These are phyloP conservation scores for Adelosebastes latens DNA, from an alignment of 2,797 vertebrate species.

Conservation along the genomic window DNA sequence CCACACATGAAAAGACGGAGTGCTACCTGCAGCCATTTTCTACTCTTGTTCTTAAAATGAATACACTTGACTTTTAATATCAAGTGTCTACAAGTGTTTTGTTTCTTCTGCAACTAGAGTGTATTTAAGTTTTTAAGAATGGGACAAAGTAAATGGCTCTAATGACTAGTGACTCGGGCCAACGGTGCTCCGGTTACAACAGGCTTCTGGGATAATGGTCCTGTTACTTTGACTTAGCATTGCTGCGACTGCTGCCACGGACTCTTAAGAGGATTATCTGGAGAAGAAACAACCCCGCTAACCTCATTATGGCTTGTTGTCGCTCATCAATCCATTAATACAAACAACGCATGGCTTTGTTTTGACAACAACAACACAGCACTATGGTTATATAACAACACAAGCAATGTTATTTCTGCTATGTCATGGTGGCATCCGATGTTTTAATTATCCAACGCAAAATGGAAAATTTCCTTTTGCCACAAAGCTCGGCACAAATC, in stretches of 20 bases:
- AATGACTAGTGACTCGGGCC: background rate
- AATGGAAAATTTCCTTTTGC: background rate
- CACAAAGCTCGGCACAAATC: background rate
- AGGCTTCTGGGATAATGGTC: constrained; percentile 59
- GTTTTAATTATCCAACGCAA: background rate
- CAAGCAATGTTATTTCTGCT: background rate
- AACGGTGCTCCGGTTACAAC: constrained; percentile 42
- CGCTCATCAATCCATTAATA: constrained; percentile 7
- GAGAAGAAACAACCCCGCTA: constrained; percentile 71
- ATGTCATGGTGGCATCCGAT: background rate
- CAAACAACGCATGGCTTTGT: constrained; percentile 64
- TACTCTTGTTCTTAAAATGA: background rate
- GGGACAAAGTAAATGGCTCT: constrained; percentile 4
- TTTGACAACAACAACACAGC: constrained; percentile 35
- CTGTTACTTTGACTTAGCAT: constrained; percentile 53
- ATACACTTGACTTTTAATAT: background rate
- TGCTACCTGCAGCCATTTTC: background rate
- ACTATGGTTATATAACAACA: background rate
- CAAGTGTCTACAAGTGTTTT: background rate
- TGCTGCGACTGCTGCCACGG: constrained; percentile 43
- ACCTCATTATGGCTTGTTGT: constrained; percentile 66
- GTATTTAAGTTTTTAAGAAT: background rate
- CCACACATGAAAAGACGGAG: background rate
- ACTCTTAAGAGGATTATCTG: constrained; percentile 80
- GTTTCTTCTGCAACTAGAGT: background rate